Percentiles rank a stretch among this genome's conserved stretches.
These are phyloP conservation scores for Hycleus cichorii DNA, from an alignment of 1,140 invertebrate species.

Conservation along the genomic window DNA sequence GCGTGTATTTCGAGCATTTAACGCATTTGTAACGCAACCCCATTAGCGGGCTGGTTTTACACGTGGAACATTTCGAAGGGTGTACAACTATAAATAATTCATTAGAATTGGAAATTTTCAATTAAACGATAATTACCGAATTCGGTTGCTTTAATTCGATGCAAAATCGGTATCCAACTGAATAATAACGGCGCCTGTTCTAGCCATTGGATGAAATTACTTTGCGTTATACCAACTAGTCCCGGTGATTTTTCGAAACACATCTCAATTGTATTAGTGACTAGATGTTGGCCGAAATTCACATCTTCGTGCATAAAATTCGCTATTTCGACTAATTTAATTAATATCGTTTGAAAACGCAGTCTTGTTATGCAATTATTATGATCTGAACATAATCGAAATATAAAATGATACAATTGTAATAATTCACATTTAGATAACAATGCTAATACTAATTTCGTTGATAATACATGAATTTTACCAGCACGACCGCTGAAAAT, in stretches of 20 bases:
- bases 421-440: slow-evolving; percentile 51
- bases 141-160: slow-evolving; percentile 47
- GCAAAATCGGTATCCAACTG: slow-evolving; percentile 49
- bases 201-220: slow-evolving; percentile 47
- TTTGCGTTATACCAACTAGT: slow-evolving; percentile 44
- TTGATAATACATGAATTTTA: slow-evolving; percentile 47
- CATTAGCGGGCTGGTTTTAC: slow-evolving; percentile 46
- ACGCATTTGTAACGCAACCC: slow-evolving; percentile 61
- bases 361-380: slow-evolving; percentile 55
- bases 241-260: slow-evolving; percentile 51
- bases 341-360: slow-evolving; percentile 49
- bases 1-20: slow-evolving; percentile 63
- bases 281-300: slow-evolving; percentile 45
- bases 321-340: slow-evolving; percentile 47
- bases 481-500: slow-evolving; percentile 21
- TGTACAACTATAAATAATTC: slow-evolving; percentile 42
- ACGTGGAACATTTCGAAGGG: slow-evolving; percentile 45
- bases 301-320: slow-evolving; percentile 51
- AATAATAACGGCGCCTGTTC: slow-evolving; percentile 46
- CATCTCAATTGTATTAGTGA: slow-evolving; percentile 50
- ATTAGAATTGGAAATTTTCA: background rate
- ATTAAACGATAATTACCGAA: slow-evolving; percentile 34
- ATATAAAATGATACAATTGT: slow-evolving; percentile 58
- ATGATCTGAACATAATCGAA: slow-evolving; percentile 56
- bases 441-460: slow-evolving; percentile 55